A percentile compares a stretch with the other conserved stretches of the same genome.
phyloP scores from a whole-genome alignment of 2,113 vertebrate genomes.

The Eulemur macaco region DNA sequence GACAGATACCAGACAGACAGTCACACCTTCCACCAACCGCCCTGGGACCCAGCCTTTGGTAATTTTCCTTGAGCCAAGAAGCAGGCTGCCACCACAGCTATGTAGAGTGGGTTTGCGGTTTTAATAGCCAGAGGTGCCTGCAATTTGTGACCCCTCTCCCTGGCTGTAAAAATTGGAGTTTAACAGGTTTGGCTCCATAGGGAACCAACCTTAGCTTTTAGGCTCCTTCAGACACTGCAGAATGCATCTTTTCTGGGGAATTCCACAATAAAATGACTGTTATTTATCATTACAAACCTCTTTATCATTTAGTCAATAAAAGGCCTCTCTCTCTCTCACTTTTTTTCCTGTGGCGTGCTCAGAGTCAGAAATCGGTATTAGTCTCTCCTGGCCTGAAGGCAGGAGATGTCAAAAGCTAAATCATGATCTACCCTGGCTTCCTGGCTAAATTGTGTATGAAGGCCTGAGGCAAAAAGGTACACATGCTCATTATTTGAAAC shows the following conservation, averaged over 20 bases:
- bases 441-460: slow-evolving; percentile 99
- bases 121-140: slow-evolving; percentile 91
- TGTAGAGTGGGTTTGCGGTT: slow-evolving; percentile 85
- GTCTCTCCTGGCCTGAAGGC: slow-evolving; percentile 96
- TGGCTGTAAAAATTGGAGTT: slow-evolving; percentile 91
- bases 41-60: slow-evolving; percentile 79
- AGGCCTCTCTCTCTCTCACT: slow-evolving; percentile 93
- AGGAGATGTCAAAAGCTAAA: slow-evolving; percentile 99
- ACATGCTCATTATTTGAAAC: slow-evolving; percentile 99
- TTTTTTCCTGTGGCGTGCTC: slow-evolving; percentile 93
- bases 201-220: slow-evolving; percentile 88
- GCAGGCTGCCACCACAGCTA: slow-evolving; percentile 83
- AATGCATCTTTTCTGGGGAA: slow-evolving; percentile 99
- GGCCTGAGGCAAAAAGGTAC: slow-evolving; percentile 98
- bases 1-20: neutral
- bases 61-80: slow-evolving; percentile 85
- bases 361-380: slow-evolving; percentile 99
- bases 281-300: slow-evolving; percentile 99
- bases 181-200: slow-evolving; percentile 91
- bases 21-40: neutral
- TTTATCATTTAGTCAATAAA: slow-evolving; percentile 99
- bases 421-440: slow-evolving; percentile 99
- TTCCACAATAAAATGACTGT: slow-evolving; percentile 99
- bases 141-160: slow-evolving; percentile 92
- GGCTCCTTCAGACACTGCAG: slow-evolving; percentile 95